phyloP scores from a whole-genome alignment of 1,140 invertebrate species.

The Leptopilina clavipes region DNA sequence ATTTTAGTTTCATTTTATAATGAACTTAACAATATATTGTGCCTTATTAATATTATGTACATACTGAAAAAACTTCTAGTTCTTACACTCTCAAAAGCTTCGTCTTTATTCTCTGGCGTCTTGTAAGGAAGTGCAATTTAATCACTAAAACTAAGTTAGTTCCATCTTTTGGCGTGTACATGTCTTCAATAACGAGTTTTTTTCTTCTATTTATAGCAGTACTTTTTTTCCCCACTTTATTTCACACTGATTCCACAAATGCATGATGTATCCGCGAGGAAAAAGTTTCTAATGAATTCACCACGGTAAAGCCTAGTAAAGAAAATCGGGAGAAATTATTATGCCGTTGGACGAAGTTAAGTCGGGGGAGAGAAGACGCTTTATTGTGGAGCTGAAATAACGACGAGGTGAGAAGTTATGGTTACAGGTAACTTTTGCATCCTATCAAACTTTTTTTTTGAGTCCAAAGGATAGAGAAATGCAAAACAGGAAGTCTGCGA shows the following conservation, averaged over 20 bases:
- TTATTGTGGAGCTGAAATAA: background rate
- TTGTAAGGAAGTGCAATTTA: conserved; percentile 60
- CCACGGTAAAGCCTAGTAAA: conserved; percentile 51
- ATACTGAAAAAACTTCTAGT: no score
- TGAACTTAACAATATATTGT: no score
- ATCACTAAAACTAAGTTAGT: conserved; percentile 59
- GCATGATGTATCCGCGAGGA: conserved; percentile 45
- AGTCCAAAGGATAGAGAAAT: conserved; percentile 48
- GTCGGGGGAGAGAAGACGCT: conserved; percentile 5
- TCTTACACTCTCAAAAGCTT: conserved; percentile 31
- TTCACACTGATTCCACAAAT: conserved; percentile 29
- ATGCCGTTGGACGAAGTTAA: conserved; percentile 48
- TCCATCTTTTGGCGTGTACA: conserved; percentile 43
- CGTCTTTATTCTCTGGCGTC: conserved; percentile 27
- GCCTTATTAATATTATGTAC: no score
- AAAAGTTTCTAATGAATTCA: conserved; percentile 65
- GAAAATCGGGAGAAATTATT: conserved; percentile 57
- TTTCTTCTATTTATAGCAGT: conserved; percentile 24
- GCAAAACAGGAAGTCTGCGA: conserved; percentile 44
- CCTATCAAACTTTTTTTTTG: conserved; percentile 16
- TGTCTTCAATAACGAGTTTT: conserved; percentile 6
- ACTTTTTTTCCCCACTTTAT: conserved; percentile 45
- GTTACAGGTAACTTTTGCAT: conserved; percentile 40
- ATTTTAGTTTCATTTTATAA: no score
- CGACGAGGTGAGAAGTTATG: conserved; percentile 40